phyloP scores from a whole-genome alignment of 2,888 invertebrate species.

The Halictus quadricinctus region DNA sequence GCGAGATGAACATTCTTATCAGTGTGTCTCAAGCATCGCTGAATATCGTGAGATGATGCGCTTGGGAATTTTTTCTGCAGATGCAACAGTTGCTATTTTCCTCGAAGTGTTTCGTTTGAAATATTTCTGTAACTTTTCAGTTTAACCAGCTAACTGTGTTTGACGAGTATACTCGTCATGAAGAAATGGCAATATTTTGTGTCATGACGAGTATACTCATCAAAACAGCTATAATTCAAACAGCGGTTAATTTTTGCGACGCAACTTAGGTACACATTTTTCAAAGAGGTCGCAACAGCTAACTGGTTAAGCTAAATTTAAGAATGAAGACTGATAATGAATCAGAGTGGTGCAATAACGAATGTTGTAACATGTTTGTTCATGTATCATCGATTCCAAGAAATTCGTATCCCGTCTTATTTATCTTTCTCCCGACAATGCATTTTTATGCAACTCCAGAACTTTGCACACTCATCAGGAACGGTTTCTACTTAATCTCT shows the following conservation, averaged over 20 bases:
- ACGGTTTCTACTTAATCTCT: background rate
- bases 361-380: too few relatives aligned
- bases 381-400: background rate
- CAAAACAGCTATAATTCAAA: too few relatives aligned
- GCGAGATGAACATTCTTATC: background rate
- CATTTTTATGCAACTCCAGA: background rate
- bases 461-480: background rate
- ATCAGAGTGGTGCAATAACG: too few relatives aligned
- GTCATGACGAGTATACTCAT: too few relatives aligned
- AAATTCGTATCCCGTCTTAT: background rate
- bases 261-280: too few relatives aligned
- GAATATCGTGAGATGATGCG: background rate
- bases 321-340: too few relatives aligned
- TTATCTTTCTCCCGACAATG: background rate
- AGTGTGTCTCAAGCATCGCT: background rate
- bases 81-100: background rate
- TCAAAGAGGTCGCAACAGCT: too few relatives aligned
- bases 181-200: too few relatives aligned
- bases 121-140: background rate
- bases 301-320: too few relatives aligned
- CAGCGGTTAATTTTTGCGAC: too few relatives aligned
- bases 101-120: background rate
- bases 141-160: too few relatives aligned
- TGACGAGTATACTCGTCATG: too few relatives aligned
- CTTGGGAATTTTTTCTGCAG: background rate